These are phyloP conservation scores for Coracopsis vasa DNA, from an alignment of 2,113 vertebrate species.

Conservation along the genomic window DNA sequence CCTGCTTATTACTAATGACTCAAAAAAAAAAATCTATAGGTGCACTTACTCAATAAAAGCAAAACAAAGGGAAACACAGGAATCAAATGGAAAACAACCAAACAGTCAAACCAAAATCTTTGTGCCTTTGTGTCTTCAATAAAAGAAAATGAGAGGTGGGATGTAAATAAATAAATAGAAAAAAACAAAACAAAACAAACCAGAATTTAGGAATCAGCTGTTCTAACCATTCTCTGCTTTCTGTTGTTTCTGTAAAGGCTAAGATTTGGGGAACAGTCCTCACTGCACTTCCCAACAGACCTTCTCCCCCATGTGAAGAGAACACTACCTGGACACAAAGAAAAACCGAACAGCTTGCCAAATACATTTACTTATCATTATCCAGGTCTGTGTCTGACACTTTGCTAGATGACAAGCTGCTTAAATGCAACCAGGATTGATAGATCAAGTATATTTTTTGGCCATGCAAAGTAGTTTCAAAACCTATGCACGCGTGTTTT, in stretches of 20 bases:
- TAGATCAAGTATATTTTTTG: neutral
- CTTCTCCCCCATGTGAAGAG: neutral
- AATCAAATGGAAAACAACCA: neutral
- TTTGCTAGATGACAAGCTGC: neutral
- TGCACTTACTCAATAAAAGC: neutral
- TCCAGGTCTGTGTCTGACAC: neutral
- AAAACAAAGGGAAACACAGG: neutral
- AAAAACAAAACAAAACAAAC: neutral
- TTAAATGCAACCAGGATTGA: neutral
- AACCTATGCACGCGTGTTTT: fast-evolving
- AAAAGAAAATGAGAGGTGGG: neutral
- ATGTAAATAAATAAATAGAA: neutral
- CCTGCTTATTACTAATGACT: neutral
- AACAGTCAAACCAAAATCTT: neutral
- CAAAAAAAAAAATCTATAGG: neutral
- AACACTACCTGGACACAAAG: neutral
- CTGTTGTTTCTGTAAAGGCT: neutral
- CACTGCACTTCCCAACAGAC: neutral
- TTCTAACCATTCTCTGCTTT: neutral
- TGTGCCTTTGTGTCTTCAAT: neutral
- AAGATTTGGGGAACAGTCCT: neutral
- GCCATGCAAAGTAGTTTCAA: neutral
- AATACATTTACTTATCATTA: neutral
- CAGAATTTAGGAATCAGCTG: neutral
- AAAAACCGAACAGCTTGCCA: neutral